phyloP scores from a whole-genome alignment of 2,797 vertebrate species.

The Gymnodraco acuticeps region DNA sequence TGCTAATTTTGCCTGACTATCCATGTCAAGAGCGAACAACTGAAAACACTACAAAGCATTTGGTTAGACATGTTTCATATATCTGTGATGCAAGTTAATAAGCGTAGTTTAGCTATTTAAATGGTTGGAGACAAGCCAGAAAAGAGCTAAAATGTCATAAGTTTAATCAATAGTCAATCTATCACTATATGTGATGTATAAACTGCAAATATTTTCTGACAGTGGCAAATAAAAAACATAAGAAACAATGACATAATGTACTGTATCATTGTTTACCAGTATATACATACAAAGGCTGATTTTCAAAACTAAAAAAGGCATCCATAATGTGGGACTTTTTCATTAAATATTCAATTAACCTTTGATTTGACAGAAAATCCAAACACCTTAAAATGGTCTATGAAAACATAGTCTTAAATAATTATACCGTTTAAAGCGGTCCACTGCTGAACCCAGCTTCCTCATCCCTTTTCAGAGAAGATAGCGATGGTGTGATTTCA shows the following conservation, averaged over 20 bases:
- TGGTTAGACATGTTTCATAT: background rate
- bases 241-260: background rate
- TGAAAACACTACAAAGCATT: background rate
- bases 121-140: slow-evolving; percentile 4
- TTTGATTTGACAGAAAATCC: slow-evolving; percentile 38
- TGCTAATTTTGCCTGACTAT: background rate
- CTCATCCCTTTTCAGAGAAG: slow-evolving; percentile 44
- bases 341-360: slow-evolving; percentile 28
- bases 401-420: slow-evolving; percentile 13
- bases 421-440: background rate
- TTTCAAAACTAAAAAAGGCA: background rate
- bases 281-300: slow-evolving; percentile 7
- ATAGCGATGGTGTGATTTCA: slow-evolving; percentile 62
- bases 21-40: background rate
- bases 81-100: slow-evolving; percentile 12
- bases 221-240: slow-evolving; percentile 7
- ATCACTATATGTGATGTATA: slow-evolving; percentile 24
- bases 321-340: background rate
- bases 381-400: slow-evolving; percentile 27
- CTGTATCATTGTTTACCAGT: slow-evolving; percentile 1
- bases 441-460: slow-evolving; percentile 17
- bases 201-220: slow-evolving; percentile 7
- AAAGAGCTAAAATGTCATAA: slow-evolving; percentile 33
- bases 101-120: slow-evolving; percentile 7
- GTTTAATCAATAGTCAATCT: slow-evolving; percentile 20